phyloP scores from a whole-genome alignment of 2,113 vertebrate genomes.

The Pygathrix nemaeus region DNA sequence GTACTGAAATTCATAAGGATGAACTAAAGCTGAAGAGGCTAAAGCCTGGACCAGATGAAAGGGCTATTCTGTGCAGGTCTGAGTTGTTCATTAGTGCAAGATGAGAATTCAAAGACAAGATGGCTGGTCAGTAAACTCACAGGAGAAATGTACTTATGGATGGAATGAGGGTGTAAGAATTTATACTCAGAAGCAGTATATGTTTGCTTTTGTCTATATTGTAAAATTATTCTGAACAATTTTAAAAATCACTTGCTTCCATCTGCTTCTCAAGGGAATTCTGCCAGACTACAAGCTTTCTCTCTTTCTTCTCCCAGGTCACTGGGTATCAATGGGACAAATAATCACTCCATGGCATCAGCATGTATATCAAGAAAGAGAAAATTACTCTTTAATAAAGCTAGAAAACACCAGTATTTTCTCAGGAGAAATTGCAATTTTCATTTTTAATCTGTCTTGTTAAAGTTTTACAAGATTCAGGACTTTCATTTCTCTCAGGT shows the following conservation, averaged over 20 bases:
- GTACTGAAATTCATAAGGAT: conserved; percentile 52
- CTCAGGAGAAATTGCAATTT: conserved; percentile 21
- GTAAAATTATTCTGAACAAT: conserved; percentile 11
- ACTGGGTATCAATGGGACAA: neutral
- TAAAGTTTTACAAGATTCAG: neutral
- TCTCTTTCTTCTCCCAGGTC: neutral
- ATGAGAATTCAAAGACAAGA: neutral
- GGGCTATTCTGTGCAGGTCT: neutral
- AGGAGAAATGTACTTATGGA: neutral
- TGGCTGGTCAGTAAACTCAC: neutral
- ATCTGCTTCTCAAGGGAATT: neutral
- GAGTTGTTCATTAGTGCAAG: neutral
- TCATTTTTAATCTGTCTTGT: conserved; percentile 21
- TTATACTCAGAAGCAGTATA: neutral
- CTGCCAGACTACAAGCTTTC: neutral
- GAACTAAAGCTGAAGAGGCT: neutral
- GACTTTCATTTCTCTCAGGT: neutral
- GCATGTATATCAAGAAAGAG: neutral
- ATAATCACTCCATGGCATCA: neutral
- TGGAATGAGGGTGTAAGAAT: neutral
- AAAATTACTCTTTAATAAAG: conserved; percentile 28
- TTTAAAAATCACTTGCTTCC: conserved; percentile 18
- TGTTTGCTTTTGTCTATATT: neutral
- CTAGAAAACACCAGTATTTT: conserved; percentile 8
- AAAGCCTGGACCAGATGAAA: neutral